These are phyloP conservation scores for Isichthys henryi DNA, from an alignment of 2,113 vertebrate species.

Conservation along the genomic window DNA sequence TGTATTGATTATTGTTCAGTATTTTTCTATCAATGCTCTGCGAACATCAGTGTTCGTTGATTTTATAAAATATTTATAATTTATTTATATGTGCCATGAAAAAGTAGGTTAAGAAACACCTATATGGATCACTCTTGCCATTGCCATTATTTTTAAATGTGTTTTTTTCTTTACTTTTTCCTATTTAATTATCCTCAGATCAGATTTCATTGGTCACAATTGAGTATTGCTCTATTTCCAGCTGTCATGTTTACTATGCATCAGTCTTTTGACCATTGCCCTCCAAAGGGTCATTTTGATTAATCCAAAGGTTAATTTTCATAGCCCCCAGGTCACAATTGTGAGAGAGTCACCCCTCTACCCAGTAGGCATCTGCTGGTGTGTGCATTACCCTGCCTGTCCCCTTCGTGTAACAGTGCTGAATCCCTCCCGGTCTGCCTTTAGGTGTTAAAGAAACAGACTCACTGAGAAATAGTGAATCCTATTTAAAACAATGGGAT, in stretches of 20 bases:
- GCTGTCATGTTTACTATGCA: constrained; percentile 59
- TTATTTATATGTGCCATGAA: neutral
- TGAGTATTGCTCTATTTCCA: constrained; percentile 55
- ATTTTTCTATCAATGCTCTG: neutral
- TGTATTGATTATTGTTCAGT: neutral
- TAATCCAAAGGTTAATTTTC: constrained; percentile 27
- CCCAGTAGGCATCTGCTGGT: neutral
- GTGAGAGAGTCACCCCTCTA: neutral
- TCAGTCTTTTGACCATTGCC: constrained; percentile 40
- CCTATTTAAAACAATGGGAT: neutral
- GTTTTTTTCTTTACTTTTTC: constrained; percentile 12
- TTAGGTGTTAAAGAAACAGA: neutral
- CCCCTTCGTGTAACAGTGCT: neutral
- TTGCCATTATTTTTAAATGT: neutral
- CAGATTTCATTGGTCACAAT: constrained; percentile 56
- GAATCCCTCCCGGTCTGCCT: neutral
- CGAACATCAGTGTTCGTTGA: neutral
- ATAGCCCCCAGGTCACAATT: constrained; percentile 31
- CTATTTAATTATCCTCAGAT: constrained; percentile 41
- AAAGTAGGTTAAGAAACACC: neutral
- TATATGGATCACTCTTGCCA: neutral
- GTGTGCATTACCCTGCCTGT: neutral
- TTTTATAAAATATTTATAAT: neutral
- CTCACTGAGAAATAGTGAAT: neutral
- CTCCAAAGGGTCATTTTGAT: constrained; percentile 22